Conservation (phyloP, 2,888 invertebrate genomes). For the Camptogramma bilineatum region DNA sequence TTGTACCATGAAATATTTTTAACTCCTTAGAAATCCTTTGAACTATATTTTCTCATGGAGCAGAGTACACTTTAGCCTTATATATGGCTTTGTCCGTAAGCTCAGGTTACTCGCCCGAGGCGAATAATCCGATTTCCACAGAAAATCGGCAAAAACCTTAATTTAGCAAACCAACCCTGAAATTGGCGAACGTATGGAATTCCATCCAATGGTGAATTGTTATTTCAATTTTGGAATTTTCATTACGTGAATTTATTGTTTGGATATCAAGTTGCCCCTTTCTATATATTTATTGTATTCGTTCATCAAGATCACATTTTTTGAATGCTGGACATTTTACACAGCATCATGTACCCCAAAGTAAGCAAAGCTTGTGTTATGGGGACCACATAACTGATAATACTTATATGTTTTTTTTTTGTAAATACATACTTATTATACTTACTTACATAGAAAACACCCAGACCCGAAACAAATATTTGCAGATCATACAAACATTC, state of each 20-base stretch:
- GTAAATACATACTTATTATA: too few relatives aligned
- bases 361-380: too few relatives aligned
- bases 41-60: constrained; percentile 12
- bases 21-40: constrained; percentile 8
- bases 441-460: too few relatives aligned
- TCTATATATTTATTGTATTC: not conserved
- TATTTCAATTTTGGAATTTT: constrained; percentile 28
- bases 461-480: too few relatives aligned
- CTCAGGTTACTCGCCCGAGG: constrained; percentile 41
- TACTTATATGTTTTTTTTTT: too few relatives aligned
- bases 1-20: not conserved
- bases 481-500: too few relatives aligned
- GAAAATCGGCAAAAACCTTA: constrained; percentile 38
- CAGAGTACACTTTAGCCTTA: constrained; percentile 12
- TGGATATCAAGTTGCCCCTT: constrained; percentile 11
- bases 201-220: constrained; percentile 29
- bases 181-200: constrained; percentile 41
- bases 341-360: too few relatives aligned
- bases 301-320: too few relatives aligned
- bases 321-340: too few relatives aligned
- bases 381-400: too few relatives aligned
- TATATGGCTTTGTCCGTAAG: constrained; percentile 37
- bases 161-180: constrained; percentile 37
- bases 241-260: constrained; percentile 22
- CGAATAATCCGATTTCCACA: constrained; percentile 40